Evolutionary conservation across 2,113 vertebrate species (phyloP).

Genomic region (Ellobius talpinus): DNA sequence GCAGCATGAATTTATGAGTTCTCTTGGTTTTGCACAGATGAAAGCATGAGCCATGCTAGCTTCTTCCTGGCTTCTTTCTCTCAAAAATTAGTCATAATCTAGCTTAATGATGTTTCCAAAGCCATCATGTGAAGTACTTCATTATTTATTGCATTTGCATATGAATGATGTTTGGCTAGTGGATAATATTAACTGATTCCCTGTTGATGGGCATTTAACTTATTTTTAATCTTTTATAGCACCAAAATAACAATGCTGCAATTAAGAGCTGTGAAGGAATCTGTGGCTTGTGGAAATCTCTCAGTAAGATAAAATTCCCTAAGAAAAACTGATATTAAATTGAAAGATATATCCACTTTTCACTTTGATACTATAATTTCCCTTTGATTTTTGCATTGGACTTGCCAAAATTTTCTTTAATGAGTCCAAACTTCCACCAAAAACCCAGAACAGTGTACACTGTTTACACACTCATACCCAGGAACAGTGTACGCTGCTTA

Average conservation of each 20-base stretch:
- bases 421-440: background rate
- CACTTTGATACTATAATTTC: background rate
- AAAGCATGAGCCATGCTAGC: background rate
- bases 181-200: background rate
- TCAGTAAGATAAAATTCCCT: slow-evolving; percentile 2
- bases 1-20: background rate
- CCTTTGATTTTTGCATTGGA: background rate
- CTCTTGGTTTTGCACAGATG: background rate
- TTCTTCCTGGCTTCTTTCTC: background rate
- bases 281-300: background rate
- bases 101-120: background rate
- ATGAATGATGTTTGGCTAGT: background rate
- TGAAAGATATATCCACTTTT: background rate
- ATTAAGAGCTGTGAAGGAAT: background rate
- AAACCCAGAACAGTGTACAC: background rate
- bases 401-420: background rate
- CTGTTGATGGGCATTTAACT: background rate
- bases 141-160: background rate
- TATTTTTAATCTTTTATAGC: background rate
- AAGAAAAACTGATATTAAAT: background rate
- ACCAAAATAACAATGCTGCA: slow-evolving; percentile 43
- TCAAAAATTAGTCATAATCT: background rate
- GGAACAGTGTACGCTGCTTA: too few species aligned
- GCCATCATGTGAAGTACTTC: background rate
- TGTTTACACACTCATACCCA: background rate